A percentile compares a stretch with the other conserved stretches of the same genome.
phyloP scores from a whole-genome alignment of 2,888 invertebrate species.

The Sinopyrophorus schimmeli region DNA sequence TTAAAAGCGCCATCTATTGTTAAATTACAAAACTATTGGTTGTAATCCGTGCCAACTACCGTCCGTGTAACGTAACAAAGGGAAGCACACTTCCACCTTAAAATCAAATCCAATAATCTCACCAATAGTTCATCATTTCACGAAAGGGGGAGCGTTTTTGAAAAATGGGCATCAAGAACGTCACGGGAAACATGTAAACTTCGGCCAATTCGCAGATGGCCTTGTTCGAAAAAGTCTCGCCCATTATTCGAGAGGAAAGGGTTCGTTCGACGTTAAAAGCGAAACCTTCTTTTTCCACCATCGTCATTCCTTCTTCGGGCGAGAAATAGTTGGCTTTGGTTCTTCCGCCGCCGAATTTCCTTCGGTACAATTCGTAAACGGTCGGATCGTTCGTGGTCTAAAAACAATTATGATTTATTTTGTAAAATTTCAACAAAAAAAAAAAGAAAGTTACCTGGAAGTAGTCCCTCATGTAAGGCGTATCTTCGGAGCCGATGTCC shows the following conservation, averaged over 20 bases:
- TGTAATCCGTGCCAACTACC: no score
- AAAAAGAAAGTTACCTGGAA: no score
- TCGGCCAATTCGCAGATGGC: constrained; percentile 49
- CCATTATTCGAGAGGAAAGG: constrained; percentile 49
- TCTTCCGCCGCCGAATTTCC: constrained; percentile 56
- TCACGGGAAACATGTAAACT: constrained; percentile 42
- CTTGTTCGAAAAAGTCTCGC: constrained; percentile 43
- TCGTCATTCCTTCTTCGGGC: constrained; percentile 41
- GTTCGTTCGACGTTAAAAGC: constrained; percentile 51
- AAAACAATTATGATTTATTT: constrained; percentile 22
- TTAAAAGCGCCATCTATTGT: no score
- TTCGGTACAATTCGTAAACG: constrained; percentile 61
- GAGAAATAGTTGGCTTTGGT: constrained; percentile 41
- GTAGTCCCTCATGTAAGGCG: constrained; percentile 65
- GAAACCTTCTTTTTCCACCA: constrained; percentile 45
- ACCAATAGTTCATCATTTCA: constrained; percentile 49
- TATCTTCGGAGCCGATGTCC: constrained; percentile 66
- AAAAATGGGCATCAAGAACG: constrained; percentile 42
- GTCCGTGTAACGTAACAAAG: no score
- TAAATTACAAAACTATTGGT: no score
- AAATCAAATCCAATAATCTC: constrained; percentile 8
- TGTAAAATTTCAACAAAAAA: no score
- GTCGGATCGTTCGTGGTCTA: constrained; percentile 65
- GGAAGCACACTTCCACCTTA: neutral
- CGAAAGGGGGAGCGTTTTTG: constrained; percentile 49